These are phyloP conservation scores for Limnephilus lunatus DNA, from an alignment of 2,888 invertebrate species.

Conservation along the genomic window DNA sequence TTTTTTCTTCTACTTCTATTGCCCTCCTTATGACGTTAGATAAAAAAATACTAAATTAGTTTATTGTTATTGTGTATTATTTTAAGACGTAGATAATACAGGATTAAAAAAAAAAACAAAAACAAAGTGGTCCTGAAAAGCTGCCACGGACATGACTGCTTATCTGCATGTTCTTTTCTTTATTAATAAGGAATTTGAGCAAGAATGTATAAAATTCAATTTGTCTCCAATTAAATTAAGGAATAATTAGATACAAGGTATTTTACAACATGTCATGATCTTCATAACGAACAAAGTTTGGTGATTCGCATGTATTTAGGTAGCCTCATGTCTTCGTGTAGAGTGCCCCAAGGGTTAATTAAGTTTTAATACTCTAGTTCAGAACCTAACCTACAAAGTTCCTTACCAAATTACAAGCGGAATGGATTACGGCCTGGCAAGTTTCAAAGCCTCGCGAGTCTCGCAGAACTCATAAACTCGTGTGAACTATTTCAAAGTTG, in stretches of 20 bases:
- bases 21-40: too few species aligned
- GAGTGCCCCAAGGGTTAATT: neutral
- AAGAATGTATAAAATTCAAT: neutral
- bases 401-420: conserved; percentile 2
- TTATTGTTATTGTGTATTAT: too few species aligned
- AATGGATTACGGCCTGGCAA: neutral
- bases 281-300: neutral
- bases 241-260: neutral
- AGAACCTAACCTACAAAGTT: neutral
- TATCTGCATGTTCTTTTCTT: too few species aligned
- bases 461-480: neutral
- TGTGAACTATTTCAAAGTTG: neutral
- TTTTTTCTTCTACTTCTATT: too few species aligned
- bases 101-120: too few species aligned
- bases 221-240: neutral
- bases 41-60: too few species aligned
- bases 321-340: neutral
- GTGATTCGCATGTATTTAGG: neutral
- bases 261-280: neutral
- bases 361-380: neutral
- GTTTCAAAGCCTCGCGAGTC: neutral
- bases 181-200: too few species aligned
- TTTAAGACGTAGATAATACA: too few species aligned
- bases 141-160: too few species aligned
- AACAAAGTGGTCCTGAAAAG: too few species aligned